These are phyloP conservation scores for Phataginus tricuspis DNA, from an alignment of 2,797 vertebrate species.

Conservation along the genomic window DNA sequence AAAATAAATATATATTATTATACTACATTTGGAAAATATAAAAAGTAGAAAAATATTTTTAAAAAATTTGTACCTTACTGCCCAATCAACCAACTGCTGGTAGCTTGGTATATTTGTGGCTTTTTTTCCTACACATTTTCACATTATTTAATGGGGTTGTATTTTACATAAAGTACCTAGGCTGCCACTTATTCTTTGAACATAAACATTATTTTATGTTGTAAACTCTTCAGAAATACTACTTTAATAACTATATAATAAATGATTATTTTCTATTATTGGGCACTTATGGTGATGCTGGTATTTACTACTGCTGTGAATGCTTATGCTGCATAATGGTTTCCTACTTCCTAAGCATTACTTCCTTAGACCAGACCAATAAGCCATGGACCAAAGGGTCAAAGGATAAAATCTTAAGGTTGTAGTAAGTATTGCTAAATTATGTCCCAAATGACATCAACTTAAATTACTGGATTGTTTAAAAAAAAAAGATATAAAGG, in stretches of 20 bases:
- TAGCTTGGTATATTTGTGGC: neutral
- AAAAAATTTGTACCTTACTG: neutral
- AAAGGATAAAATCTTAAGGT: neutral
- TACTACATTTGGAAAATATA: constrained; percentile 8
- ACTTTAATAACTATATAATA: neutral
- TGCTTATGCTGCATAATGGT: neutral
- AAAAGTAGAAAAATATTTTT: neutral
- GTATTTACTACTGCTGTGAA: constrained; percentile 28
- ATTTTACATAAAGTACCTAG: neutral
- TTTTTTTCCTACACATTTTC: neutral
- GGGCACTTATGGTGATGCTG: neutral
- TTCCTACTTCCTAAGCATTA: constrained; percentile 36
- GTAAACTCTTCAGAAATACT: neutral
- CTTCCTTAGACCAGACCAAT: neutral
- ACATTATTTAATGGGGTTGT: neutral
- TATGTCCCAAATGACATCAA: neutral
- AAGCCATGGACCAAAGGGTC: neutral
- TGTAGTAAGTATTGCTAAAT: constrained; percentile 38
- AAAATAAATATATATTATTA: neutral
- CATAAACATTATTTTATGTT: neutral
- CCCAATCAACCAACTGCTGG: neutral
- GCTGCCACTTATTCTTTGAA: neutral
- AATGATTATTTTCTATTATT: constrained; percentile 12
- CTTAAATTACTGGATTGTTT: neutral
- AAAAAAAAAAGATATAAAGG: neutral